Evolutionary conservation across 2,888 invertebrate species (phyloP), one percentile per base, ranked within the genome.

Genomic region (Drosophila atroscutellata): DNA sequence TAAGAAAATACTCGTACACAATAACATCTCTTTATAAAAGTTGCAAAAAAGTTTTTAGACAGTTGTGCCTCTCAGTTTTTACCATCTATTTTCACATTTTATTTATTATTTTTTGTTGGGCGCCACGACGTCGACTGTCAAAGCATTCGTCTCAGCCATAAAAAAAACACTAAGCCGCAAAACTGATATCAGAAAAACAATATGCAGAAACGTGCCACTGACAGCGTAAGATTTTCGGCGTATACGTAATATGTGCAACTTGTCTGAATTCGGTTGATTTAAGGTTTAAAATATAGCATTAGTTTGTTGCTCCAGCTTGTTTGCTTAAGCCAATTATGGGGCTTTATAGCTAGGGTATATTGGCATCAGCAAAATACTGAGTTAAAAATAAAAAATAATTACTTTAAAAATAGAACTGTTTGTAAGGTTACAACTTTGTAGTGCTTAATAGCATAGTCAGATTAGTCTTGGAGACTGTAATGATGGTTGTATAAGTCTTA

Each of bases 221-320:
- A 49, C 39, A 15, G 30, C 24, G 32, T 37, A 77, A 62, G 71
- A 26, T 75, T 82, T 60, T 72, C 45, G 63, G 68, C 80, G 85
- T 85, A 82, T 80, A 75, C 77, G 68, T 73, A 67, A 83, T 82
- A 24, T 52, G 24, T 55, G 49, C 50, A 37, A 69, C 57, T 55
- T 66, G 51, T 66, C 63, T 67, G 52, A 68, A 55, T 50, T 42
- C 47, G 47, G 52, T 49, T 57, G 57, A 60, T 24, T 39, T 15
- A 34, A 20, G 26, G 36, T n/a, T 55, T 36, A 9, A 42, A 61
- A 57, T 24, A 30, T 28, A 15, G 34, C 37, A 57, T 5, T 15
- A 8, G 2, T 45, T 45, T 45, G 20, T 15, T 15, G 15, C 4
- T 26, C 8, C 15, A 45, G 8, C 15, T 15, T 4, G 4, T 15